phyloP scores from a whole-genome alignment of 2,888 invertebrate genomes.

The Bursaphelenchus okinawaensis region DNA sequence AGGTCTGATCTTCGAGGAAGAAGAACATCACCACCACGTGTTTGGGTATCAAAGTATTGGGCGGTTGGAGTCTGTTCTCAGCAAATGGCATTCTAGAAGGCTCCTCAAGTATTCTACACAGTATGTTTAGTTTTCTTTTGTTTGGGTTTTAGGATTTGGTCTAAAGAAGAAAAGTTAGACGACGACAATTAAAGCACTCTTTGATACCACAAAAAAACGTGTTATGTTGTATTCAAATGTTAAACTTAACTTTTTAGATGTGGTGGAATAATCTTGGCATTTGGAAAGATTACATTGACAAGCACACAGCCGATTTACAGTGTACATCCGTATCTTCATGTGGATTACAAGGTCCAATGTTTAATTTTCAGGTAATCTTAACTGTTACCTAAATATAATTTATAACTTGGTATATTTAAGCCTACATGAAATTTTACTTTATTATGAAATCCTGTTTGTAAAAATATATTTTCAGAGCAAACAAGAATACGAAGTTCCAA shows the following conservation, averaged over 20 bases:
- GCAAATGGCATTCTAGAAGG: neutral
- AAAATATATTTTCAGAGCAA: neutral
- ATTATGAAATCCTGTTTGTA: neutral
- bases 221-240: too few relatives aligned
- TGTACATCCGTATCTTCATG: conserved; percentile 9
- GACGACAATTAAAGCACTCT: too few relatives aligned
- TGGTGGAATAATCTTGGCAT: conserved; percentile 1
- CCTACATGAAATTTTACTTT: too few relatives aligned
- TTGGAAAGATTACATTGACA: neutral
- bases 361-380: conserved; percentile 1
- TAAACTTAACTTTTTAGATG: conserved; percentile 5
- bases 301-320: conserved; percentile 3
- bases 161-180: too few relatives aligned
- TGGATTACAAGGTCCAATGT: conserved; percentile 7
- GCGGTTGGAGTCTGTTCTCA: neutral
- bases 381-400: too few relatives aligned
- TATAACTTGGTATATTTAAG: too few relatives aligned
- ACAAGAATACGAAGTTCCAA: neutral
- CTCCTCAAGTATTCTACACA: neutral
- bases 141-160: too few relatives aligned
- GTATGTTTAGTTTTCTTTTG: neutral
- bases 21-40: neutral
- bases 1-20: neutral
- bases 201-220: too few relatives aligned
- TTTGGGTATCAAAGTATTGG: neutral